Conservation (phyloP, 30 jellyfish, hydroid and myxozoan genomes). For the Euphysa ruthae region DNA sequence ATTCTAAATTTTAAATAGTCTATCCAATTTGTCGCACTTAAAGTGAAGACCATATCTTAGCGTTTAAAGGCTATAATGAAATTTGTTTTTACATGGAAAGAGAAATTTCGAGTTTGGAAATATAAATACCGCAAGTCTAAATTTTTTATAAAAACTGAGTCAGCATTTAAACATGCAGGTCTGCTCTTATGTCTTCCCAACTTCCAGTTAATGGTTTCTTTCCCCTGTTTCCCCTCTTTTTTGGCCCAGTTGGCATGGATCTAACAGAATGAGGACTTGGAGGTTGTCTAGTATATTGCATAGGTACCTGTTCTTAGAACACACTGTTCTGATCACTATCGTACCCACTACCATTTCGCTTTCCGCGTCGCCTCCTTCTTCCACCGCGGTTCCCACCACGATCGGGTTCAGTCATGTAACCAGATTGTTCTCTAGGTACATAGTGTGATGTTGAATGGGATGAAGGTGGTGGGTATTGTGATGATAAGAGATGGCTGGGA, state of each 20-base stretch:
- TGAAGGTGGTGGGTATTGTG: slow-evolving; percentile 16
- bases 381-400: slow-evolving; percentile 12
- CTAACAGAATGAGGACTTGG: slow-evolving; percentile 35
- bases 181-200: slow-evolving; percentile 94
- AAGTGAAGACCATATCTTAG: too few species aligned
- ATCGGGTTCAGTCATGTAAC: slow-evolving; percentile 85
- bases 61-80: too few species aligned
- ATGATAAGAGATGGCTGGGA: neutral
- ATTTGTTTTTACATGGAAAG: too few species aligned
- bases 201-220: slow-evolving; percentile 73
- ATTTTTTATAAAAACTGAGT: too few species aligned
- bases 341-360: slow-evolving; percentile 42
- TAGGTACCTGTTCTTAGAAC: slow-evolving; percentile 84
- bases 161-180: slow-evolving; percentile 48
- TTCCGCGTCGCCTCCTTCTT: slow-evolving; percentile 35
- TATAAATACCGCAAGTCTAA: too few species aligned
- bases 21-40: too few species aligned
- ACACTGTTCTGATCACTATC: slow-evolving; percentile 91
- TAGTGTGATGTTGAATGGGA: neutral
- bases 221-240: slow-evolving; percentile 36
- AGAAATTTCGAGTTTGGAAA: too few species aligned
- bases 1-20: too few species aligned
- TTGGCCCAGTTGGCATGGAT: slow-evolving; percentile 30
- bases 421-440: neutral
- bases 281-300: slow-evolving; percentile 45